Evolutionary conservation across 2,797 vertebrate genomes (phyloP).

Genomic region (Babyrousa celebensis): DNA sequence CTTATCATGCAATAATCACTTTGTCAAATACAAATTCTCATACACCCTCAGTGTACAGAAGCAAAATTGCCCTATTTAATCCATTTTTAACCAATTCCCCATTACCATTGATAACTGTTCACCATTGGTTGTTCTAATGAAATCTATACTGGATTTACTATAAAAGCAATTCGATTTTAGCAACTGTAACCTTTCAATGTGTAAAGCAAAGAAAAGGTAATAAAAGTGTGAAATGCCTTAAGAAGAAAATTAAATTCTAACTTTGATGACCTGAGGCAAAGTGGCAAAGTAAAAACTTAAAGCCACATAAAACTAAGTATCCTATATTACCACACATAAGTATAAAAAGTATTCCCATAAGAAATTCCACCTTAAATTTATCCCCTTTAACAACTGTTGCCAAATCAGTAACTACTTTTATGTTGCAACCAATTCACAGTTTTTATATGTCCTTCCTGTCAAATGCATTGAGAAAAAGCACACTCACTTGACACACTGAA

Average conservation of each 20-base stretch:
- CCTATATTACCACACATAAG: background rate
- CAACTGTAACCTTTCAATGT: background rate
- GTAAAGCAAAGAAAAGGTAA: conserved; percentile 13
- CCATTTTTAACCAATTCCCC: conserved; percentile 82
- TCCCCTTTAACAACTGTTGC: background rate
- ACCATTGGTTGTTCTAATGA: conserved; percentile 30
- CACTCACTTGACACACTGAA: conserved; percentile 34
- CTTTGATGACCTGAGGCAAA: conserved; percentile 58
- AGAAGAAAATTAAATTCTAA: conserved; percentile 20
- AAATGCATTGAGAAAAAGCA: conserved; percentile 62
- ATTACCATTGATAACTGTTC: conserved; percentile 54
- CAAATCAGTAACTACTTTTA: conserved; percentile 40
- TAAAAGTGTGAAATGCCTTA: background rate
- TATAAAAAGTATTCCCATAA: background rate
- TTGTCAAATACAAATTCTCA: conserved; percentile 60
- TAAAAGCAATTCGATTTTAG: conserved; percentile 56
- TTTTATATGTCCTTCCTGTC: conserved; percentile 16
- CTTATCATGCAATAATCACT: background rate
- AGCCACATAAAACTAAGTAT: conserved; percentile 10
- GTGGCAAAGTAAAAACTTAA: conserved; percentile 1
- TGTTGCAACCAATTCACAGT: conserved; percentile 45
- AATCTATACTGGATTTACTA: conserved; percentile 71
- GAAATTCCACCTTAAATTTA: conserved; percentile 36
- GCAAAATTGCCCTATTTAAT: conserved; percentile 65
- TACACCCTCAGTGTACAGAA: background rate